phyloP scores from a whole-genome alignment of 2,888 invertebrate genomes.

The Dermolepida albohirtum region DNA sequence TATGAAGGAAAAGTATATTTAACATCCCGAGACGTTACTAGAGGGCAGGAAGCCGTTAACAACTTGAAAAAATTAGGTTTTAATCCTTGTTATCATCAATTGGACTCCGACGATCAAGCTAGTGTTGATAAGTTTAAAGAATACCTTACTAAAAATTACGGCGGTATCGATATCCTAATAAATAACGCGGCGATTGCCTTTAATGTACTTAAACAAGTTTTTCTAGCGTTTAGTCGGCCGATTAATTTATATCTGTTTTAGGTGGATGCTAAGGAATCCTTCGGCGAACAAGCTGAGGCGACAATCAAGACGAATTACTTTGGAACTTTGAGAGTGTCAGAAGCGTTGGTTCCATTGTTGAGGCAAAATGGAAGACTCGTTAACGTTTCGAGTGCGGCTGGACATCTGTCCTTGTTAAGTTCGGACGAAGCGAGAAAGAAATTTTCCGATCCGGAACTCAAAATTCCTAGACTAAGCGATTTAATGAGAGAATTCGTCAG shows the following conservation, averaged over 20 bases:
- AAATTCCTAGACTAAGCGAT: constrained; percentile 70
- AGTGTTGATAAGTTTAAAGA: constrained; percentile 72
- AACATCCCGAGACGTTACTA: constrained; percentile 71
- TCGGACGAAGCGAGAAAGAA: constrained; percentile 68
- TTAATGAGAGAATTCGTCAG: constrained; percentile 76
- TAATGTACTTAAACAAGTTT: constrained; percentile 56
- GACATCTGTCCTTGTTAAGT: constrained; percentile 72
- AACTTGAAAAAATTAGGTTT: constrained; percentile 69
- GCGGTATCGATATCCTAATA: constrained; percentile 77
- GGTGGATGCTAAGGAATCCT: constrained; percentile 71
- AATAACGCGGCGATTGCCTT: constrained; percentile 84
- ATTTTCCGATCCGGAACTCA: constrained; percentile 69
- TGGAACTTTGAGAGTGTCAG: constrained; percentile 72
- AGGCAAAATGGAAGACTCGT: constrained; percentile 78
- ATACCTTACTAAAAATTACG: constrained; percentile 71
- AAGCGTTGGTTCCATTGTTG: constrained; percentile 78
- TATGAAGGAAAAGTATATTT: constrained; percentile 78
- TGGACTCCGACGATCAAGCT: constrained; percentile 73
- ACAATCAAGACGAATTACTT: constrained; percentile 79
- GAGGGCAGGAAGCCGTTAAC: constrained; percentile 72
- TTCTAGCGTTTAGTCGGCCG: too few relatives aligned
- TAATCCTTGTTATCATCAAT: constrained; percentile 72
- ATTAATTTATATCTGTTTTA: constrained; percentile 49
- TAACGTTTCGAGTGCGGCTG: constrained; percentile 78
- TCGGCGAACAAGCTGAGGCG: constrained; percentile 75